Base-by-base conservation (phyloP, 2,797 vertebrate species). In the Sebastes steindachneri region DNA sequence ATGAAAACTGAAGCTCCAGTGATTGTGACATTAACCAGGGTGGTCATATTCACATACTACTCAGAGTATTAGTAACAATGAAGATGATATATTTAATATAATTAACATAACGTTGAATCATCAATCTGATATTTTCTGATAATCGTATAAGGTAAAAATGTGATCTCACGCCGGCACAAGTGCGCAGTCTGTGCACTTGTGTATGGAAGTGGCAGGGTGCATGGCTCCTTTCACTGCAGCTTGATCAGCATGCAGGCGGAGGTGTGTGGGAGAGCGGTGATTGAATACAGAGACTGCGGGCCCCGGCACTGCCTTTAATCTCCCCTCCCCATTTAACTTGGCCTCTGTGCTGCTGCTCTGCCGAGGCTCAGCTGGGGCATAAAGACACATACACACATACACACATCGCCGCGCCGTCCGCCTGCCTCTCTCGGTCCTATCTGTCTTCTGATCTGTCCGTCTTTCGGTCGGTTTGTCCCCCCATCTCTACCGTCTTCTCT, bases 211-310 rank as follows among this genome's bases (percentile, higher is more conserved):
- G 95, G 95, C 95, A 92, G 95, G 79, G 95, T 97, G 96, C 96
- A 97, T 95, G 96, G 95, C 91, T 95, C 96, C 95, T 97, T 97
- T 97, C 96, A 97, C 95, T 78, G 93, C 90, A 70, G 93, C 92
- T 95, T 94, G 92, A 97, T 97, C 96, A 97, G 96, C 96, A 98
- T 97, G 96, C 97, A 96, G 95, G 92, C 95, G 79, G 96, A 94
- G 93, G 93, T 93, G 93, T 85, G 86, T 88, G 92, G 91, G 93
- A 95, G 94, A 95, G 94, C 89, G 89, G 93, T 95, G 95, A 96
- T 95, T 97, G 96, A 96, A 96, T 96, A 95, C 96, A 95, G 94
- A 96, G 96, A 87, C 89, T 90, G 88, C 90, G 66, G 89, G 86
- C 86, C 90, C 85, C 86, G 89, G 94, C 86, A 93, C 95, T 96